Evolutionary conservation across 2,797 vertebrate genomes (phyloP).

Genomic region (Rhinogobio ventralis): DNA sequence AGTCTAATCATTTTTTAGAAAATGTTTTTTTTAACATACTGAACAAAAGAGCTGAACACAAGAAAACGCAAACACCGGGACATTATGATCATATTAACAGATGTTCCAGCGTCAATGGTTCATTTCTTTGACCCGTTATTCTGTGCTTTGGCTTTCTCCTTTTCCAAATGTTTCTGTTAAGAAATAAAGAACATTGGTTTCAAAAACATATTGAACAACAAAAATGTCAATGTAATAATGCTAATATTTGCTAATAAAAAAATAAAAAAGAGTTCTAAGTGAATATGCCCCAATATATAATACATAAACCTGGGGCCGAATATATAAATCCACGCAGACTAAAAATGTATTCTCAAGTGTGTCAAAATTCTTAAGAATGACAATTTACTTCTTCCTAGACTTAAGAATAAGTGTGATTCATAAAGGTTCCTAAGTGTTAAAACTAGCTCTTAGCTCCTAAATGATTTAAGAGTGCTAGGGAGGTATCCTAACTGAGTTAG

Average conservation of each 20-base stretch:
- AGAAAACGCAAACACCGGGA: neutral
- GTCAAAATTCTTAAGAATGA: too few species aligned
- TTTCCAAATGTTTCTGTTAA: conserved; percentile 79
- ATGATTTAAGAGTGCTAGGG: too few species aligned
- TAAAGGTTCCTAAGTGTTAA: too few species aligned
- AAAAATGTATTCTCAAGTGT: too few species aligned
- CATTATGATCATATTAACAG: neutral
- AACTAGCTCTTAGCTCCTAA: too few species aligned
- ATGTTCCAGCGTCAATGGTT: neutral
- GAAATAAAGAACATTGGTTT: conserved; percentile 7
- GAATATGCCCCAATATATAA: neutral
- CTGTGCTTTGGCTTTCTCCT: conserved; percentile 70
- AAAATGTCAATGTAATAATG: neutral
- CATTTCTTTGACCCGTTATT: conserved; percentile 48
- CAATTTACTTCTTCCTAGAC: too few species aligned
- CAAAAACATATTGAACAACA: neutral
- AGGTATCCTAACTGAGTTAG: too few species aligned
- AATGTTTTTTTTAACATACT: neutral
- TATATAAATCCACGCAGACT: too few species aligned
- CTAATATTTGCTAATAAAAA: neutral
- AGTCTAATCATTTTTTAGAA: neutral
- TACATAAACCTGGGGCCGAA: too few species aligned
- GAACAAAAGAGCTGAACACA: neutral
- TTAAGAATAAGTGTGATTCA: too few species aligned
- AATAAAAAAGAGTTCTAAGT: too few species aligned